Evolutionary conservation across 2,113 vertebrate species (phyloP).

Genomic region (Python bivittatus): DNA sequence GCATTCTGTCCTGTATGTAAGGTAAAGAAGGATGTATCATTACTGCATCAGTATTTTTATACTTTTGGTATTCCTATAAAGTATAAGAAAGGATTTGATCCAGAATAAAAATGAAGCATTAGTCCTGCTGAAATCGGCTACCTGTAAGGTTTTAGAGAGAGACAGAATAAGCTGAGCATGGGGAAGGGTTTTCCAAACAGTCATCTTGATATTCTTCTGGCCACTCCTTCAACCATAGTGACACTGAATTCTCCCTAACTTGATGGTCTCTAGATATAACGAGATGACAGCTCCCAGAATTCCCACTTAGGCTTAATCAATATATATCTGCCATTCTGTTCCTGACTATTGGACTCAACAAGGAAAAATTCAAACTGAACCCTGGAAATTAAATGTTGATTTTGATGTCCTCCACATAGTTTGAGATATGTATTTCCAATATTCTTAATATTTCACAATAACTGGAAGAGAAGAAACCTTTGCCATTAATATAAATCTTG

Average conservation of each 20-base stretch:
- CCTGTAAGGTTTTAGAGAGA: not conserved
- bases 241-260: not conserved
- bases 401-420: not conserved
- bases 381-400: not conserved
- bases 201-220: not conserved
- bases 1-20: too few species aligned
- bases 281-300: not conserved
- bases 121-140: not conserved
- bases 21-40: not conserved
- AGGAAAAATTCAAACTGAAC: not conserved
- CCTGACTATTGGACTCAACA: too few species aligned
- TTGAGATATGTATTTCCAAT: not conserved
- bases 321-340: not conserved
- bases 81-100: not conserved
- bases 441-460: slow-evolving; percentile 6
- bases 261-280: not conserved
- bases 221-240: not conserved
- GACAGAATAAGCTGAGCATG: not conserved
- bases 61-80: not conserved
- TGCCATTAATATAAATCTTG: slow-evolving; percentile 15
- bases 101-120: not conserved
- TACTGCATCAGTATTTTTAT: not conserved
- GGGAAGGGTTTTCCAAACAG: not conserved
- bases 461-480: not conserved
- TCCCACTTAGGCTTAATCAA: not conserved